Conservation (phyloP, 1,140 invertebrate species). For the Belonocnema kinseyi region DNA sequence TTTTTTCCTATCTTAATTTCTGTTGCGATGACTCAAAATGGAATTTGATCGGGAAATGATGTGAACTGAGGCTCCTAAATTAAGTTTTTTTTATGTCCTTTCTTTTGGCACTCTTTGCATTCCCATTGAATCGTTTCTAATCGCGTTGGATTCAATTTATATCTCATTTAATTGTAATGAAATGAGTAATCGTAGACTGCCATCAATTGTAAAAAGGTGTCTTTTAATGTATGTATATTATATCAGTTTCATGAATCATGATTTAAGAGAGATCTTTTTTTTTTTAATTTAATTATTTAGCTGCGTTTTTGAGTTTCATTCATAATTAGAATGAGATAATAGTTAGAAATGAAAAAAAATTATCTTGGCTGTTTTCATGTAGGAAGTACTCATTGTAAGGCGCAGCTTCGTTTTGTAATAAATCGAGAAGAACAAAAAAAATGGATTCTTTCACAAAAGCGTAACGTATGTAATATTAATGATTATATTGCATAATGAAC, state of each 20-base stretch:
- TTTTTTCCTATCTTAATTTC: slow-evolving; percentile 1
- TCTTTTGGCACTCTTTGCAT: slow-evolving; percentile 24
- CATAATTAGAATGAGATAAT: no score
- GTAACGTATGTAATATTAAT: neutral
- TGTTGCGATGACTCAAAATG: neutral
- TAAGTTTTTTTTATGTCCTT: neutral
- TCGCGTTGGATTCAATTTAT: neutral
- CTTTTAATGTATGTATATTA: slow-evolving; percentile 2
- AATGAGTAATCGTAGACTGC: slow-evolving; percentile 2
- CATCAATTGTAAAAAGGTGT: neutral
- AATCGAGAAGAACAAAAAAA: neutral
- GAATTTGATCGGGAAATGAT: no score
- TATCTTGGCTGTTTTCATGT: neutral
- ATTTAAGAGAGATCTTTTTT: neutral
- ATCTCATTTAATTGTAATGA: neutral
- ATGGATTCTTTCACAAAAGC: neutral
- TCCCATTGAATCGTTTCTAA: slow-evolving; percentile 8
- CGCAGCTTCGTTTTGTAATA: neutral
- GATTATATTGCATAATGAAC: neutral
- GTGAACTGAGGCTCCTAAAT: neutral
- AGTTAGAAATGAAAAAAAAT: no score
- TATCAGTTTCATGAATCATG: neutral
- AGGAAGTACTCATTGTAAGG: neutral
- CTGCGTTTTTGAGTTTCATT: neutral
- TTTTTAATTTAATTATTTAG: neutral